These are phyloP conservation scores for Riparia riparia DNA, from an alignment of 2,113 vertebrate genomes.

Conservation along the genomic window DNA sequence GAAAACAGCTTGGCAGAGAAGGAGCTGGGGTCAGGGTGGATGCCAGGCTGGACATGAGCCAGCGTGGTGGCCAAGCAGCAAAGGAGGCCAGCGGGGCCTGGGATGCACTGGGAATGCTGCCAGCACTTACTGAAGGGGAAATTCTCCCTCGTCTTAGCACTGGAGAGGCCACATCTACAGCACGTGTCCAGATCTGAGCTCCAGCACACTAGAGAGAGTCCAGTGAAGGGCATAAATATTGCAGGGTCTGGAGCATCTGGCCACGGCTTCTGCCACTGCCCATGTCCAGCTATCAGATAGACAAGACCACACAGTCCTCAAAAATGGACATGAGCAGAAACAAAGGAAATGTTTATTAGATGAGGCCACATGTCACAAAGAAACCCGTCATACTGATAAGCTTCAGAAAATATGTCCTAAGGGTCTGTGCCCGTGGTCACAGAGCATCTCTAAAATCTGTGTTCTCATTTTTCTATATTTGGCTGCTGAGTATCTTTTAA, in stretches of 20 bases:
- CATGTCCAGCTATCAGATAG: background rate
- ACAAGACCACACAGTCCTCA: background rate
- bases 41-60: background rate
- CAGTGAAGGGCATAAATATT: background rate
- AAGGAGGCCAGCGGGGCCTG: fast-evolving
- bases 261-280: background rate
- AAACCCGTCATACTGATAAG: background rate
- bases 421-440: background rate
- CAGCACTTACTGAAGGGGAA: background rate
- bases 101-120: background rate
- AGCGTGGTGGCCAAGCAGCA: fast-evolving
- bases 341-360: background rate
- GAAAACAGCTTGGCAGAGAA: background rate
- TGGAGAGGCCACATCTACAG: background rate
- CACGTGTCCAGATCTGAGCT: background rate
- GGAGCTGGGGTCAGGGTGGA: background rate
- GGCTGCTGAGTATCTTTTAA: background rate
- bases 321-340: background rate
- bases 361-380: background rate
- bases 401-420: background rate
- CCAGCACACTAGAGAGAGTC: background rate
- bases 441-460: background rate
- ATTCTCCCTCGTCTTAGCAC: background rate
- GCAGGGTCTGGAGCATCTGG: background rate
- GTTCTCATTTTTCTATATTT: background rate